Evolutionary conservation across 2,113 vertebrate species (phyloP), one percentile per base, ranked within the genome.

Genomic region (Muscicapa adusta): DNA sequence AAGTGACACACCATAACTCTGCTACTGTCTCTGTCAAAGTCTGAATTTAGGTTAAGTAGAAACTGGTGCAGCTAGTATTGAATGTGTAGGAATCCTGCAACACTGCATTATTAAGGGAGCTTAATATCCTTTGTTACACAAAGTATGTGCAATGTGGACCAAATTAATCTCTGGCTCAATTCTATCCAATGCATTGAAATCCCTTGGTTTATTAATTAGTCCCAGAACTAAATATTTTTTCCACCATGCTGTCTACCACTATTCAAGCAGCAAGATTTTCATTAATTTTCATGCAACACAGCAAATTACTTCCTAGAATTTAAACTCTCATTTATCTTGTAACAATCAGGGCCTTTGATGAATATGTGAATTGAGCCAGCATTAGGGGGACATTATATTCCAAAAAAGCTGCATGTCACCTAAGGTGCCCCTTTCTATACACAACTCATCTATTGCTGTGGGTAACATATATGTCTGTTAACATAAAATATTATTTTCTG

Each of bases 301-400:
- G 88, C 72, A 94, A 93, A 89, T 84, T 84, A 48, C 77, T 83
- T 85, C 70, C 90, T 93, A 88, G 87, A 89, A 79, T 85, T 85
- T 91, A 94, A 91, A 91, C 58, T 56, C 74, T 84, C 87, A 85
- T 91, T 92, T 89, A 88, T 95, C 84, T 94, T 95, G 74, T 79
- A 85, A 89, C 90, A 91, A 16, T 73, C 17, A 66, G 58, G 71
- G 14, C 26, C 62, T 97, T 85, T 82, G 76, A 91, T 65, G 84
- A 94, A 47, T 66, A 45, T 16, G 58, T 80, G 84, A 89, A 25
- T 58, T 65, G 28, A 76, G 42, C 54, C 94, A 94, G 51, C 50
- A 19, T 72, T 68, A 79, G 40, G 54, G 50, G 66, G 65, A 68
- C 47, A 43, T 82, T 87, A 76, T 75, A 66, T 65, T 73, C 84